Evolutionary conservation across 1,140 invertebrate genomes (phyloP).

Genomic region (Drosophila insularis): DNA sequence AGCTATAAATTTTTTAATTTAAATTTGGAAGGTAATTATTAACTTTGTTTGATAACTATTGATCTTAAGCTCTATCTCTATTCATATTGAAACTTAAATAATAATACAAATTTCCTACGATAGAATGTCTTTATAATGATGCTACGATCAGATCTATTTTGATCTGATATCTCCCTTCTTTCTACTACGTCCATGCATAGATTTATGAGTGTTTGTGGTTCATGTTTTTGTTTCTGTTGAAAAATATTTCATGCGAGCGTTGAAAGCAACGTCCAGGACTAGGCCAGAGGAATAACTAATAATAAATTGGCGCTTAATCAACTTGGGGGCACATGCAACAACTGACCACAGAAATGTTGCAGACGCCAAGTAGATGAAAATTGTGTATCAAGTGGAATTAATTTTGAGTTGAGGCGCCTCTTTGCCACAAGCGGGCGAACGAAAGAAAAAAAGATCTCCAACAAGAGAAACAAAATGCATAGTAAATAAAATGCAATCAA

Average conservation of each 20-base stretch:
- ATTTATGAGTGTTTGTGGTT: conserved; percentile 62
- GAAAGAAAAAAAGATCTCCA: neutral
- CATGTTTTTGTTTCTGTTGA: conserved; percentile 46
- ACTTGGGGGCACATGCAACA: conserved; percentile 56
- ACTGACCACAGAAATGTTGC: conserved; percentile 42
- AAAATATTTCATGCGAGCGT: conserved; percentile 72
- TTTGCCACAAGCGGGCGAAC: conserved; percentile 8
- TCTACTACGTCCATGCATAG: conserved; percentile 11
- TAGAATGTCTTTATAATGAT: too few relatives aligned
- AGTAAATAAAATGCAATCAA: conserved; percentile 80
- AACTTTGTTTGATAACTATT: too few relatives aligned
- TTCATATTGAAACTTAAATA: too few relatives aligned
- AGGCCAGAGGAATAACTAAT: conserved; percentile 68
- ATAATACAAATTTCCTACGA: too few relatives aligned
- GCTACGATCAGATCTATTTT: too few relatives aligned
- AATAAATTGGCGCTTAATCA: conserved; percentile 79
- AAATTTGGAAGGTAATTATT: too few relatives aligned
- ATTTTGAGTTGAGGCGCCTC: conserved; percentile 60
- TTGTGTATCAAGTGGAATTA: conserved; percentile 75
- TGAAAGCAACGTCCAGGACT: conserved; percentile 65
- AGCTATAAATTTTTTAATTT: too few relatives aligned
- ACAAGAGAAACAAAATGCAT: conserved; percentile 21
- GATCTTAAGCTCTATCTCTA: too few relatives aligned
- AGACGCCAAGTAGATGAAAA: conserved; percentile 35
- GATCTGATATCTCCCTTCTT: neutral